These are phyloP conservation scores for Sinohyriopsis cumingii DNA, from an alignment of 2,888 invertebrate genomes.

Conservation along the genomic window DNA sequence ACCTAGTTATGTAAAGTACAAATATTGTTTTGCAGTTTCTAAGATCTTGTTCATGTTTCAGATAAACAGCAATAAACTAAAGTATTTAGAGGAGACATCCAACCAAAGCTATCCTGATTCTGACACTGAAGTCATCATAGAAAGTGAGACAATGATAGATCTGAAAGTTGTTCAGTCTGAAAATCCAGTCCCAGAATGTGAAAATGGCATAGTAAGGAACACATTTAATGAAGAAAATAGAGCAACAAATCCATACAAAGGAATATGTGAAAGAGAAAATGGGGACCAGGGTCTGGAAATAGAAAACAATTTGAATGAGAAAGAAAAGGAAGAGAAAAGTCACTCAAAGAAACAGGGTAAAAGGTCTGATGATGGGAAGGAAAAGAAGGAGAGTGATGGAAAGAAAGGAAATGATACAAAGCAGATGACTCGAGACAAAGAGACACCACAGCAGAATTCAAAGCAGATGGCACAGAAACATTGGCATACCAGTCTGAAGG, in stretches of 20 bases:
- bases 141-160: constrained; percentile 20
- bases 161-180: background rate
- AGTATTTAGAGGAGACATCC: constrained; percentile 23
- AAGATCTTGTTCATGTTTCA: constrained; percentile 6
- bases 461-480: constrained; percentile 14
- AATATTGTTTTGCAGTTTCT: background rate
- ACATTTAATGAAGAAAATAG: too few species aligned
- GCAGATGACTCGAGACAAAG: background rate
- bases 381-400: background rate
- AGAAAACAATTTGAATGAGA: background rate
- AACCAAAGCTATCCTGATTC: constrained; percentile 15
- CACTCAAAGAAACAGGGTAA: background rate
- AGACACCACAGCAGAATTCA: constrained; percentile 2
- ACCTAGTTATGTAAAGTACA: background rate
- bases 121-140: constrained; percentile 39
- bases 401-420: background rate
- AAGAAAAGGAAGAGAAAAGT: background rate
- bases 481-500: constrained; percentile 33
- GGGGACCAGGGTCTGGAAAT: background rate
- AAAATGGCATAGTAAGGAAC: too few species aligned
- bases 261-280: background rate
- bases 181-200: background rate
- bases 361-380: background rate
- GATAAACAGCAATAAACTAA: constrained; percentile 37
- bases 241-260: too few species aligned